Evolutionary conservation across 2,888 invertebrate genomes (phyloP).

Genomic region (Epsilonema sp.): DNA sequence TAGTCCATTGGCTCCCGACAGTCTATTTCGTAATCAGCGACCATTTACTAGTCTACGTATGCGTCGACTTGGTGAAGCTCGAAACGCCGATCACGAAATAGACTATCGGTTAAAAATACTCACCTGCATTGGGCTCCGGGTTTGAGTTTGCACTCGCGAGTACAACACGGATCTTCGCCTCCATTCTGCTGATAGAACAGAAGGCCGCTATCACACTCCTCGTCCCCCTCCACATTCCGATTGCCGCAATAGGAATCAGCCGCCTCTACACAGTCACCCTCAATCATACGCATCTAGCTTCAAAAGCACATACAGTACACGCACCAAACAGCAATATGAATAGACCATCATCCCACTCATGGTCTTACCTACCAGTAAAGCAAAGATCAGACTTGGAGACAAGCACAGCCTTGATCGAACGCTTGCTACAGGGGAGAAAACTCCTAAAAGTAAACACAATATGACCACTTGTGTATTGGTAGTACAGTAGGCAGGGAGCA

Average conservation of each 20-base stretch:
- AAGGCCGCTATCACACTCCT: slow-evolving; percentile 83
- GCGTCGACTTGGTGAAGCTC: too few relatives aligned
- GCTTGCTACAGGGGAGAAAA: too few relatives aligned
- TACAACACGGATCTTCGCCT: slow-evolving; percentile 79
- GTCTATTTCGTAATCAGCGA: too few relatives aligned
- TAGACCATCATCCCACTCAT: slow-evolving; percentile 5
- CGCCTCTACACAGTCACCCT: not conserved
- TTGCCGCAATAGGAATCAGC: slow-evolving; percentile 91
- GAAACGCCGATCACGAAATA: too few relatives aligned
- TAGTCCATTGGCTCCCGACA: too few relatives aligned
- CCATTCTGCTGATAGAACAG: slow-evolving; percentile 59
- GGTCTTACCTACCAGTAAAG: slow-evolving; percentile 26
- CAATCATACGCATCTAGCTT: not conserved
- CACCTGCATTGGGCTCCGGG: slow-evolving; percentile 9
- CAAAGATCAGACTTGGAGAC: slow-evolving; percentile 56
- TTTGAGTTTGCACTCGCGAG: slow-evolving; percentile 6
- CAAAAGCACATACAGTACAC: not conserved
- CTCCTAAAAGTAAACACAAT: too few relatives aligned
- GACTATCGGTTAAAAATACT: too few relatives aligned
- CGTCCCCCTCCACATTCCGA: slow-evolving; percentile 73
- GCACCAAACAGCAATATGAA: not conserved
- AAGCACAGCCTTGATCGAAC: slow-evolving; percentile 75
- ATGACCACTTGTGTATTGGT: too few relatives aligned
- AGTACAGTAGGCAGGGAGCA: slow-evolving; percentile 85
- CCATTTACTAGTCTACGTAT: too few relatives aligned